Evolutionary conservation across 2,797 vertebrate species (phyloP).

Genomic region (Pelobates cultripes): DNA sequence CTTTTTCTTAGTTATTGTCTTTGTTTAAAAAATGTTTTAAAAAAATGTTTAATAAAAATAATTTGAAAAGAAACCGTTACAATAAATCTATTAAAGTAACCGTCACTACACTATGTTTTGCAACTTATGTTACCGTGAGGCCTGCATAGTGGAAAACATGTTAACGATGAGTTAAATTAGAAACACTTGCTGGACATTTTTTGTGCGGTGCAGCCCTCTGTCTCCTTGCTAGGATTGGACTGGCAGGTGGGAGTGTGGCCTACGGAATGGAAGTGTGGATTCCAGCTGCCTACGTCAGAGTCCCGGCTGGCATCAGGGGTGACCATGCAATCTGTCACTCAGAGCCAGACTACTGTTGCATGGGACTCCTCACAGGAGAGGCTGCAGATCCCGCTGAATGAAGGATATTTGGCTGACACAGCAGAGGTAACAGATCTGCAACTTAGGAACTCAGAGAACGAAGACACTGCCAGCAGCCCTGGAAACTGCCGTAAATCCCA

Average conservation of each 20-base stretch:
- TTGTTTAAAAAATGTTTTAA: no score
- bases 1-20: no score
- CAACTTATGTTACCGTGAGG: neutral
- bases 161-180: constrained; percentile 29
- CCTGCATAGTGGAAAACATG: constrained; percentile 7
- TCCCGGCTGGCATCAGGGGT: constrained; percentile 5
- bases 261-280: constrained; percentile 19
- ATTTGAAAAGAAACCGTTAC: no score
- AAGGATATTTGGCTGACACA: neutral
- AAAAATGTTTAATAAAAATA: no score
- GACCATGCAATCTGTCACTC: constrained; percentile 11
- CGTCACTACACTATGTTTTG: no score
- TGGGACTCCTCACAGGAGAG: neutral
- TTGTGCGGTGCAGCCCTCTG: constrained; percentile 16
- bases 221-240: constrained; percentile 33
- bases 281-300: constrained; percentile 22
- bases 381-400: constrained; percentile 12
- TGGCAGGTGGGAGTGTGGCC: constrained; percentile 36
- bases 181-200: constrained; percentile 17
- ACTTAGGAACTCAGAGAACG: neutral
- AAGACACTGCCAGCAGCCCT: neutral
- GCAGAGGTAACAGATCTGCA: constrained; percentile 19
- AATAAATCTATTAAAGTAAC: no score
- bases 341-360: neutral
- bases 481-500: neutral